phyloP scores from a whole-genome alignment of 1,140 invertebrate genomes.

The Laupala kohalensis region DNA sequence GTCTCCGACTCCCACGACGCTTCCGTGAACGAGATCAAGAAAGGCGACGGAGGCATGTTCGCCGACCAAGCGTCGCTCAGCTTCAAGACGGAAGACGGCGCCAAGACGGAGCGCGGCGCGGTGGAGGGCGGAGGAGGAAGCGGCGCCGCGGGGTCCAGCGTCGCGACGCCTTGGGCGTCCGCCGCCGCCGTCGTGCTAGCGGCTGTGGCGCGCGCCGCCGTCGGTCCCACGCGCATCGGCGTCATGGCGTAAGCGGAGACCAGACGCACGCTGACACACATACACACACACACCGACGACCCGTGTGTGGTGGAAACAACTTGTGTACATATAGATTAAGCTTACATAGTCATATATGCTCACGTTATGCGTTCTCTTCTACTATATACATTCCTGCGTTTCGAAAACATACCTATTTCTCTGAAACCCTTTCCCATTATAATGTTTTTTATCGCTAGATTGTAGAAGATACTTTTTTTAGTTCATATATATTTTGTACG shows the following conservation, averaged over 20 bases:
- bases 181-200: neutral
- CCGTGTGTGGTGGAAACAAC: neutral
- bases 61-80: slow-evolving; percentile 5
- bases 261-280: too few relatives aligned
- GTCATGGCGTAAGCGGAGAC: neutral
- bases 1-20: neutral
- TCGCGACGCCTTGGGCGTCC: neutral
- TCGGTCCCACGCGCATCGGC: neutral
- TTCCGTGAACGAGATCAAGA: neutral
- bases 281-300: too few relatives aligned
- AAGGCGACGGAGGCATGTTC: slow-evolving; percentile 3
- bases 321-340: neutral
- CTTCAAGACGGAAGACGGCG: slow-evolving; percentile 3
- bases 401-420: neutral
- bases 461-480: neutral
- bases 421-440: neutral
- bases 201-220: neutral
- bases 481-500: neutral
- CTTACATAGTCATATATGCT: neutral
- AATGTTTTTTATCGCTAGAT: too few relatives aligned
- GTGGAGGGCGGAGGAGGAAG: neutral
- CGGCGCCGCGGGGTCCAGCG: too few relatives aligned
- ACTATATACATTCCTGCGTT: neutral
- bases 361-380: neutral
- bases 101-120: neutral